Evolutionary conservation across 1,140 invertebrate genomes (phyloP).

Genomic region (Solenopsis fugax): DNA sequence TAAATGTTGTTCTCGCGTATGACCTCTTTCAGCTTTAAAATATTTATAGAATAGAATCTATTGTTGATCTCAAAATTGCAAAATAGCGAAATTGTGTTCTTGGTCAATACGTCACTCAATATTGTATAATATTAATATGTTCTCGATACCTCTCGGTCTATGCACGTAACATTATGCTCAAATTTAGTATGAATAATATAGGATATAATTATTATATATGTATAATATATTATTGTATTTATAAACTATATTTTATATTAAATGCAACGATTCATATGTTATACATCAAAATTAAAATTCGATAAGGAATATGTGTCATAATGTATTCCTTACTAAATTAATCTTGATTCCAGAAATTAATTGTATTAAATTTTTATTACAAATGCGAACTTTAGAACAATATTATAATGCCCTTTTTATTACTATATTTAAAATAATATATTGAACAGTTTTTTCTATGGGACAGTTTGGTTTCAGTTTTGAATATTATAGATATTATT

Average conservation of each 20-base stretch:
- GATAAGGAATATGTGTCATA: not conserved
- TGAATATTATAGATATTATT: not conserved
- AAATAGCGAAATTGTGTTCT: slow-evolving; percentile 7
- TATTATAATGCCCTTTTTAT: not conserved
- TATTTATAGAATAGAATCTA: not conserved
- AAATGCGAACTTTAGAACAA: not conserved
- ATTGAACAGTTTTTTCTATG: not conserved
- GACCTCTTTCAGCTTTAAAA: not conserved
- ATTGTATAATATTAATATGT: slow-evolving; percentile 3
- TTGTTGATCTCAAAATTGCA: slow-evolving; percentile 3
- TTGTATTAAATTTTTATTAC: not conserved
- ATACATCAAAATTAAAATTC: not conserved
- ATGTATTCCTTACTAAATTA: not conserved
- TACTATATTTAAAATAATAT: not conserved
- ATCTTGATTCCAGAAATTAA: not conserved
- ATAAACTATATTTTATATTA: not conserved
- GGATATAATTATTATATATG: not conserved
- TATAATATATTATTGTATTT: not conserved
- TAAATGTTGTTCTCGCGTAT: not conserved
- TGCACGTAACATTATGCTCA: not conserved
- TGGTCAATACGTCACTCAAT: not conserved
- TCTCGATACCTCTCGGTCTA: not conserved
- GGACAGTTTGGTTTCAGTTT: not conserved
- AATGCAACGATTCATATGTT: not conserved
- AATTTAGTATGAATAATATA: not conserved